phyloP scores from a whole-genome alignment of 2,113 vertebrate species.

The Galemys pyrenaicus region DNA sequence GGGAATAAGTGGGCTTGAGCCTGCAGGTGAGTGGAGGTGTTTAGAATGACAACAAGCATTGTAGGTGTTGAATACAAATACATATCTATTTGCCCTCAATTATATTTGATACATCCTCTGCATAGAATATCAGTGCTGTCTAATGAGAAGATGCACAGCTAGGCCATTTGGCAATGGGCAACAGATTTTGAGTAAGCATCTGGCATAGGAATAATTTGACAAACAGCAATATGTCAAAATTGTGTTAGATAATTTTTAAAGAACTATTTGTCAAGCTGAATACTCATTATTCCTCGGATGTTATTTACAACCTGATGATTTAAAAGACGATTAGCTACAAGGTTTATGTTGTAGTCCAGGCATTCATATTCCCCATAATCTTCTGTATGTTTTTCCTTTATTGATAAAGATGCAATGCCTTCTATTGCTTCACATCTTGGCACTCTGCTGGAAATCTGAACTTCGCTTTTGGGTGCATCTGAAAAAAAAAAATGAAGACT shows the following conservation, averaged over 20 bases:
- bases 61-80: conserved; percentile 17
- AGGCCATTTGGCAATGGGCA: conserved; percentile 64
- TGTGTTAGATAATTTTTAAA: conserved; percentile 60
- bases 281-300: conserved; percentile 54
- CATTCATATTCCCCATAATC: background rate
- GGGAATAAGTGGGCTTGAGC: background rate
- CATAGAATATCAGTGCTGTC: conserved; percentile 47
- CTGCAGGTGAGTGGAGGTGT: background rate
- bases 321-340: conserved; percentile 47
- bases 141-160: conserved; percentile 48
- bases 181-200: conserved; percentile 69
- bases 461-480: background rate
- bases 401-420: background rate
- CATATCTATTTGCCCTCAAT: conserved; percentile 27
- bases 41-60: background rate
- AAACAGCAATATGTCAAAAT: conserved; percentile 68
- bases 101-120: conserved; percentile 39
- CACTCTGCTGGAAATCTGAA: background rate
- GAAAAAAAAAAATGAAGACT: conserved; percentile 48
- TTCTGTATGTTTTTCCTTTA: background rate
- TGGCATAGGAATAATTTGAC: conserved; percentile 71
- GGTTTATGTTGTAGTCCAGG: background rate
- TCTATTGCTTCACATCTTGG: background rate
- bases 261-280: conserved; percentile 62
- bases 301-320: conserved; percentile 41